Conservation (phyloP, 2,113 vertebrate genomes). For the Dicaeum eximium region DNA sequence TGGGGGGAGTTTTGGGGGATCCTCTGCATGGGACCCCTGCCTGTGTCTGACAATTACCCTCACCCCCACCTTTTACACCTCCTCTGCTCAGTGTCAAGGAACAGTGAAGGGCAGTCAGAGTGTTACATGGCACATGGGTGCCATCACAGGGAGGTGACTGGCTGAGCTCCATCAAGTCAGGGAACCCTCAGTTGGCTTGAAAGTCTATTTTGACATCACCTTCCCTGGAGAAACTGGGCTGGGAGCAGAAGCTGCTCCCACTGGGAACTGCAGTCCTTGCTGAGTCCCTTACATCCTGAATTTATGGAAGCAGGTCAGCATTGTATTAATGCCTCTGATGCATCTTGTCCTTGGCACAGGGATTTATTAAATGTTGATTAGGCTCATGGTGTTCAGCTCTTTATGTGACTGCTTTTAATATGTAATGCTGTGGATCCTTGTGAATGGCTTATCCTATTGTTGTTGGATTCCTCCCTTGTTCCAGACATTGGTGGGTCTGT, state of each 20-base stretch:
- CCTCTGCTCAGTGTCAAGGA: neutral
- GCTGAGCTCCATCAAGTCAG: neutral
- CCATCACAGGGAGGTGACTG: neutral
- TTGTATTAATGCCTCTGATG: neutral
- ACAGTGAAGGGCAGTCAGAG: neutral
- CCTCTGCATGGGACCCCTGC: neutral
- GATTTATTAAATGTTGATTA: conserved; percentile 28
- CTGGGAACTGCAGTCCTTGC: neutral
- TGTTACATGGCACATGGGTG: neutral
- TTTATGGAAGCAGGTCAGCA: conserved; percentile 29
- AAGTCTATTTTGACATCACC: neutral
- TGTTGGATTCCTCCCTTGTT: neutral
- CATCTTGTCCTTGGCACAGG: neutral
- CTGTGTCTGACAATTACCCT: too few relatives aligned
- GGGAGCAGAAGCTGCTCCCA: neutral
- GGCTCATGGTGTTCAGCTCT: neutral
- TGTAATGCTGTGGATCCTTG: neutral
- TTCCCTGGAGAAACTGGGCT: neutral
- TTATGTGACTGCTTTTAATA: neutral
- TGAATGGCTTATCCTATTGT: accelerated
- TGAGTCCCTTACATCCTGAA: neutral
- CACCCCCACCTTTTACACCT: neutral
- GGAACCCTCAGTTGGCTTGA: neutral
- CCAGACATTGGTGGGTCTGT: accelerated
- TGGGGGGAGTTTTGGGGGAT: neutral